Conservation (phyloP, 2,113 vertebrate genomes). For the Cyprinodon brontotheroides region DNA sequence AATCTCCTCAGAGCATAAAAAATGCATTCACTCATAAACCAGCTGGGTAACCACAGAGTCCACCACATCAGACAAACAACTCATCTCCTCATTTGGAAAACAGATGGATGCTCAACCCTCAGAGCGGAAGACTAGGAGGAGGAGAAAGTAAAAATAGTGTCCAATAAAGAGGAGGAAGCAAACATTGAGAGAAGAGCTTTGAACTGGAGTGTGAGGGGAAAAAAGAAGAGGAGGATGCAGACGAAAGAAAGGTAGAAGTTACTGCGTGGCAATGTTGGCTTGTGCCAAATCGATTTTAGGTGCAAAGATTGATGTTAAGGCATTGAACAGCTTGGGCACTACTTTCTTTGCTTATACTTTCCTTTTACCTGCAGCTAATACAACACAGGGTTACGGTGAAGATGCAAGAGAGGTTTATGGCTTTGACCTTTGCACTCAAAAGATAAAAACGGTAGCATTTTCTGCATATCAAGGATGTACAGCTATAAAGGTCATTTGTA, state of each 20-base stretch:
- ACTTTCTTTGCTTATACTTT: conserved; percentile 2
- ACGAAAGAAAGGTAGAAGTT: conserved; percentile 35
- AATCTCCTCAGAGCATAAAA: conserved; percentile 24
- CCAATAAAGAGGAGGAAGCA: conserved; percentile 45
- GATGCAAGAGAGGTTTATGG: conserved; percentile 15
- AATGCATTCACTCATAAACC: conserved; percentile 52
- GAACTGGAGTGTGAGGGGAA: conserved; percentile 19
- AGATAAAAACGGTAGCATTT: neutral
- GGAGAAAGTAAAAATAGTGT: conserved; percentile 60
- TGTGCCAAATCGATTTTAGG: conserved; percentile 57
- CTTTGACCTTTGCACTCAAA: conserved; percentile 21
- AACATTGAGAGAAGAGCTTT: conserved; percentile 39
- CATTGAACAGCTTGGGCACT: conserved; percentile 17
- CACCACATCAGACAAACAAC: conserved; percentile 58
- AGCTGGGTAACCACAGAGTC: conserved; percentile 35
- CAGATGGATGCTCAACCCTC: conserved; percentile 56
- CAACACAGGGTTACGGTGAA: conserved; percentile 22
- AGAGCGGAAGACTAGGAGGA: conserved; percentile 28
- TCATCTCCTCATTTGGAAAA: conserved; percentile 65
- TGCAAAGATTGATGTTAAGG: conserved; percentile 53
- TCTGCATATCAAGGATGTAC: neutral
- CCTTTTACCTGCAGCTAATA: conserved; percentile 11
- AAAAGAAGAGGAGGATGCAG: neutral
- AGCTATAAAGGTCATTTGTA: conserved; percentile 20
- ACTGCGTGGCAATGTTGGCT: conserved; percentile 36